These are phyloP conservation scores for Oreochromis tanganicae DNA, from an alignment of 2,113 vertebrate species.

Conservation along the genomic window DNA sequence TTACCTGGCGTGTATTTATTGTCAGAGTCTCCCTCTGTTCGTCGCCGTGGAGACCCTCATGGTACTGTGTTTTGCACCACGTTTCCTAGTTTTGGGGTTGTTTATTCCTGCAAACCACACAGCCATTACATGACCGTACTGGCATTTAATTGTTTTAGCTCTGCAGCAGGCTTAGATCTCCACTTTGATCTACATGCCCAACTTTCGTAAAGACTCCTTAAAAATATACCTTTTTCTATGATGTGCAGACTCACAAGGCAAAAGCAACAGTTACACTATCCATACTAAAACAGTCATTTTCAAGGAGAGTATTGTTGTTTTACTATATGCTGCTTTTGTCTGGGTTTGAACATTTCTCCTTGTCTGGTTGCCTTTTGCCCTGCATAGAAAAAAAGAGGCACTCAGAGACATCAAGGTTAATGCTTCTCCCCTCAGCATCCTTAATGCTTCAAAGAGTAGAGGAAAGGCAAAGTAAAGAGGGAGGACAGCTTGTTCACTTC, in stretches of 20 bases:
- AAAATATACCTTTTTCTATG: neutral
- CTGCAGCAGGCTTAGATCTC: neutral
- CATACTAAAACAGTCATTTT: neutral
- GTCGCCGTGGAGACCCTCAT: neutral
- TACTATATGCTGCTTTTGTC: neutral
- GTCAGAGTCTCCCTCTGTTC: neutral
- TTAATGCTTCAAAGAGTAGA: slow-evolving; percentile 9
- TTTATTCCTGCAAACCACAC: neutral
- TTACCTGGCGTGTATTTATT: neutral
- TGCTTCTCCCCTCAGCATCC: slow-evolving; percentile 3
- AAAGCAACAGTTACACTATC: neutral
- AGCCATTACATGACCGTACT: neutral
- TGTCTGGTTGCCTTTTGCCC: neutral
- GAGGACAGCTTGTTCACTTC: slow-evolving; percentile 30
- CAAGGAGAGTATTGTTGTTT: neutral
- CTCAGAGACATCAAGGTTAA: slow-evolving; percentile 31
- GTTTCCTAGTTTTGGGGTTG: neutral
- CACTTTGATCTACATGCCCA: neutral
- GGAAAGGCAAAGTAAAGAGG: neutral
- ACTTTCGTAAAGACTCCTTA: neutral
- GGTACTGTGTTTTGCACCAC: neutral
- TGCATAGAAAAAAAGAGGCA: neutral
- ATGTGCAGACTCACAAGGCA: neutral
- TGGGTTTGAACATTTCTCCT: neutral
- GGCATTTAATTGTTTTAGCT: neutral